Conservation (phyloP, 2,113 vertebrate species). For the Hippocampus guttulatus region DNA sequence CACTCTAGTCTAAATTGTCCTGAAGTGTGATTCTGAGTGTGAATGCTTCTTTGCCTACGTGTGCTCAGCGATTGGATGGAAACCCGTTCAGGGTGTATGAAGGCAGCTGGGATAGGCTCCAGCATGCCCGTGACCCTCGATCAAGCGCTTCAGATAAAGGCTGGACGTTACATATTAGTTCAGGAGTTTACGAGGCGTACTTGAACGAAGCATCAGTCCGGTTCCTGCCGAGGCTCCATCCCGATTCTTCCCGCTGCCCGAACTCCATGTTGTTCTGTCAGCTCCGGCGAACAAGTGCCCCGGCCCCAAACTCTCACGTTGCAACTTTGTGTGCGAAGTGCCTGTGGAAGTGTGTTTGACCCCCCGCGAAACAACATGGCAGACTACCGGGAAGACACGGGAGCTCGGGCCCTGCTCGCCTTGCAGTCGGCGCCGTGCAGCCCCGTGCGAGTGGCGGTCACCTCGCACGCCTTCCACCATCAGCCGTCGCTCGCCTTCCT, state of each 20-base stretch:
- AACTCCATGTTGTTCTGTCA: conserved; percentile 76
- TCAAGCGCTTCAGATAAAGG: no score
- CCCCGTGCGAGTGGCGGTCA: conserved; percentile 74
- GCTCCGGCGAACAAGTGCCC: conserved; percentile 64
- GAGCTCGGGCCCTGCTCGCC: conserved; percentile 83
- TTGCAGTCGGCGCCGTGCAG: conserved; percentile 86
- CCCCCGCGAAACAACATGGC: conserved; percentile 71
- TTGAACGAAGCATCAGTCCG: conserved; percentile 12
- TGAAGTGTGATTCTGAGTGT: no score
- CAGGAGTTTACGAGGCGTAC: no score
- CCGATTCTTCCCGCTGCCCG: conserved; percentile 44
- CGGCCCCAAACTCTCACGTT: conserved; percentile 66
- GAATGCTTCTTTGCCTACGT: no score
- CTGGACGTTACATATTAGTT: no score
- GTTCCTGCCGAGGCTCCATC: conserved; percentile 31
- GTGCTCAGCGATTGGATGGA: no score
- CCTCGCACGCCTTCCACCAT: conserved; percentile 60
- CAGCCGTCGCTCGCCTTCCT: conserved; percentile 57
- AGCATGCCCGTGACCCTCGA: no score
- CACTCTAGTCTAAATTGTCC: no score
- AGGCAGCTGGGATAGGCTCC: no score
- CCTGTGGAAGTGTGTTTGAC: conserved; percentile 16
- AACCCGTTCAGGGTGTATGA: no score
- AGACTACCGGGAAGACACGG: conserved; percentile 88
- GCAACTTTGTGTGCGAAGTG: conserved; percentile 55